A percentile compares a stretch with the other conserved stretches of the same genome.
Conservation (phyloP, 2,797 vertebrate genomes). For the Pagetopsis macropterus region DNA sequence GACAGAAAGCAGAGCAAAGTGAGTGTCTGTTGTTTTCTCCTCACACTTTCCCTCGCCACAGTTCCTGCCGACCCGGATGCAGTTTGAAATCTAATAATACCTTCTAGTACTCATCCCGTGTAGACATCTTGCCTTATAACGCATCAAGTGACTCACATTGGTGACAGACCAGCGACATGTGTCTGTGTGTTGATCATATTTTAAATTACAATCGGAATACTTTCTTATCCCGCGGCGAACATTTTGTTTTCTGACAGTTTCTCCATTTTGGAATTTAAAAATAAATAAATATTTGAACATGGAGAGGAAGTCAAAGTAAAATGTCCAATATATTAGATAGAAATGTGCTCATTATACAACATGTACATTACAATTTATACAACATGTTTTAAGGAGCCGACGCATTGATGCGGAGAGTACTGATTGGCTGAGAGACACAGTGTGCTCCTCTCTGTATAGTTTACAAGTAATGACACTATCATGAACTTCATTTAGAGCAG, state of each 20-base stretch:
- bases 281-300: too few species aligned
- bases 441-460: neutral
- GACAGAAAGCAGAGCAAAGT: slow-evolving; percentile 98
- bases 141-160: neutral
- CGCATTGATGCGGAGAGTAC: neutral
- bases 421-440: neutral
- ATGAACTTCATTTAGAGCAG: neutral
- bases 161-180: neutral
- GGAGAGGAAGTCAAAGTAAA: too few species aligned
- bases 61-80: neutral
- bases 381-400: neutral
- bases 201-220: too few species aligned
- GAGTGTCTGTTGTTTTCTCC: slow-evolving; percentile 70
- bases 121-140: slow-evolving; percentile 1
- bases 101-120: neutral
- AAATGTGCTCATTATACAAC: too few species aligned
- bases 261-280: too few species aligned
- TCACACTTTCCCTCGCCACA: slow-evolving; percentile 4
- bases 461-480: neutral
- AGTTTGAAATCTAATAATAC: neutral
- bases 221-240: too few species aligned
- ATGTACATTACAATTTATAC: too few species aligned
- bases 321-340: too few species aligned
- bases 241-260: too few species aligned
- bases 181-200: neutral